A percentile compares a stretch with the other conserved stretches of the same genome.
These are phyloP conservation scores for Murina feae DNA, from an alignment of 2,113 vertebrate species.

Conservation along the genomic window DNA sequence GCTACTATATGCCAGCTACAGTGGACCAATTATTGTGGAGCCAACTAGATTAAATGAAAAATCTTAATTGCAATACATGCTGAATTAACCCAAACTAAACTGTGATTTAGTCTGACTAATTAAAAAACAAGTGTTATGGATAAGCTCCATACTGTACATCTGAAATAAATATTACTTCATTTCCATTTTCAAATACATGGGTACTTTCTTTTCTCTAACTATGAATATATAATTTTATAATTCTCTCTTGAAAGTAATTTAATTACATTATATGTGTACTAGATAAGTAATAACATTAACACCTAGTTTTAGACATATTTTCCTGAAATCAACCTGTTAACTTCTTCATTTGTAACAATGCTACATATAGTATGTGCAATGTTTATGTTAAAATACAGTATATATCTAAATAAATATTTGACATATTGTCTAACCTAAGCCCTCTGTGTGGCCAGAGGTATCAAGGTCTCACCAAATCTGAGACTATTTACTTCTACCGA, in stretches of 20 bases:
- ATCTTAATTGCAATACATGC: neutral
- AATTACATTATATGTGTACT: neutral
- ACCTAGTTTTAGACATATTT: neutral
- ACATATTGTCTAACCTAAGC: neutral
- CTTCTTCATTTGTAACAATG: neutral
- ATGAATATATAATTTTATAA: neutral
- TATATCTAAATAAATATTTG: neutral
- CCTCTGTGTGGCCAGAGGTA: fast-evolving
- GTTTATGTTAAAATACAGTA: neutral
- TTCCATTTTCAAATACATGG: neutral
- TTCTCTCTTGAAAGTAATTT: neutral
- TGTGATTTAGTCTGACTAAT: neutral
- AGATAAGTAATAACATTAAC: neutral
- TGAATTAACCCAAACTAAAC: neutral
- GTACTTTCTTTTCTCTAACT: neutral
- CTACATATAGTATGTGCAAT: neutral
- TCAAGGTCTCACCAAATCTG: neutral
- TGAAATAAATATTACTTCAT: neutral
- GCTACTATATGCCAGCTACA: neutral
- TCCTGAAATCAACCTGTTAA: neutral
- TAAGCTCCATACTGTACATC: neutral
- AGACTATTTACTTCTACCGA: neutral
- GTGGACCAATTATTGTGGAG: neutral
- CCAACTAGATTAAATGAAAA: neutral
- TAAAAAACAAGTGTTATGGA: neutral